Evolutionary conservation across 2,888 invertebrate species (phyloP), one percentile per base, ranked within the genome.

Genomic region (Malthinus flaveolus): DNA sequence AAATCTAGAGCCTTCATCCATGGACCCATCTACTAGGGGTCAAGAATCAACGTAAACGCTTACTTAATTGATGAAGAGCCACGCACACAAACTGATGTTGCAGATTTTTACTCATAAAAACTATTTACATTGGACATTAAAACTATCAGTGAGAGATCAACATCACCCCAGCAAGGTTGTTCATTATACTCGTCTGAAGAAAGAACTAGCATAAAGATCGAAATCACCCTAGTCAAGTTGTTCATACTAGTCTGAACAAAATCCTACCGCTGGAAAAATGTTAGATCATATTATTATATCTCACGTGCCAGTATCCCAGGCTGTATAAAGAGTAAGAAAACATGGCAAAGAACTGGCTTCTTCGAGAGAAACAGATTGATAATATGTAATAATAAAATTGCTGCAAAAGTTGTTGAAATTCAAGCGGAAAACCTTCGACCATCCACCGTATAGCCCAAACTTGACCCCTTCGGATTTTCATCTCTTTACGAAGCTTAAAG

Each of bases 1-100:
- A 39, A 37, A 33, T 39, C 39, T 39, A 11, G 11, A 12, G 11
- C 39, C 39, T 7, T 39, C 3, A 39, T 8, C 39, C n/a, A n/a
- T n/a, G n/a, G n/a, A n/a, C n/a, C n/a, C n/a, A n/a, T 11, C 3
- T 12, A 12, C 13, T 31, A 34, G 34, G 34, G 10, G 6, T n/a
- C 11, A n/a, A 45, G 3, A 45, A 45, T 10, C 32, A 45, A 45
- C 10, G n/a, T 10, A 45, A 45, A 32, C 13, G 56, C 56, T 31
- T 58, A 42, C 36, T 37, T 56, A 44, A 56, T 23, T 42, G 35
- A 56, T 12, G 49, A 55, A 9, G 34, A 46, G 33, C 7, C 15
- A 13, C 23, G 12, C 10, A 9, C 9, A 33, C 12, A 49, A 31
- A 35, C 48, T 32, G 39, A 54, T 15, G 5, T 49, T 32, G 8